Percentiles rank a stretch among this genome's conserved stretches.
phyloP scores from a whole-genome alignment of 2,797 vertebrate species.

The Odontamblyopus lacepedii region DNA sequence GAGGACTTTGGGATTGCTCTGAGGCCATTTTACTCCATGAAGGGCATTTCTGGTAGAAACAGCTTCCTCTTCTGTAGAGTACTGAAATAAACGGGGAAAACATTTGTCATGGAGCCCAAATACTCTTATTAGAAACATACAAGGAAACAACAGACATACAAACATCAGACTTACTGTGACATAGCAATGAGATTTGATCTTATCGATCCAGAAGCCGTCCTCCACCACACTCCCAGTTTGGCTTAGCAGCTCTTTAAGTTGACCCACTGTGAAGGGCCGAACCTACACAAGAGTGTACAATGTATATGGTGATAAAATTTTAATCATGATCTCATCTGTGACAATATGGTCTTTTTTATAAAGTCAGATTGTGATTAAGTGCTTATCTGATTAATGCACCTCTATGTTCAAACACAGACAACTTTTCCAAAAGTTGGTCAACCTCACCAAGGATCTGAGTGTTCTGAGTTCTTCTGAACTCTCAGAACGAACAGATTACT shows the following conservation, averaged over 20 bases:
- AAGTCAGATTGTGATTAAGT: too few relatives aligned
- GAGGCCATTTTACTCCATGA: constrained; percentile 91
- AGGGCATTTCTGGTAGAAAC: constrained; percentile 85
- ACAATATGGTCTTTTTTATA: too few relatives aligned
- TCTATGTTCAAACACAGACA: too few relatives aligned
- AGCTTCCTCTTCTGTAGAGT: constrained; percentile 85
- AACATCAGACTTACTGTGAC: constrained; percentile 80
- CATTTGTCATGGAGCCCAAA: not conserved
- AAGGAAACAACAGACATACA: too few relatives aligned
- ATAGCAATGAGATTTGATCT: constrained; percentile 95
- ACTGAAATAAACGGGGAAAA: constrained; percentile 66
- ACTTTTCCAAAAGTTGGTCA: too few relatives aligned
- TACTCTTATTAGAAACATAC: not conserved
- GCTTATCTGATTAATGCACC: too few relatives aligned
- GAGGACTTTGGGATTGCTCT: constrained; percentile 91
- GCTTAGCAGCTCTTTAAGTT: constrained; percentile 88
- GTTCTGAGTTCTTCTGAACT: too few relatives aligned
- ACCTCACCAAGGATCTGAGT: too few relatives aligned
- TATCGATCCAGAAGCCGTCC: constrained; percentile 93
- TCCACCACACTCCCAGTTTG: constrained; percentile 86
- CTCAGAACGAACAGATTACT: too few relatives aligned
- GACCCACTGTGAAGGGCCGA: constrained; percentile 89
- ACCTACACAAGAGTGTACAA: constrained; percentile 71
- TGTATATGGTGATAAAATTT: too few relatives aligned
- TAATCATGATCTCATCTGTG: too few relatives aligned